Base-by-base conservation (phyloP, 1,140 invertebrate genomes). In the Dinoponera quadriceps region DNA sequence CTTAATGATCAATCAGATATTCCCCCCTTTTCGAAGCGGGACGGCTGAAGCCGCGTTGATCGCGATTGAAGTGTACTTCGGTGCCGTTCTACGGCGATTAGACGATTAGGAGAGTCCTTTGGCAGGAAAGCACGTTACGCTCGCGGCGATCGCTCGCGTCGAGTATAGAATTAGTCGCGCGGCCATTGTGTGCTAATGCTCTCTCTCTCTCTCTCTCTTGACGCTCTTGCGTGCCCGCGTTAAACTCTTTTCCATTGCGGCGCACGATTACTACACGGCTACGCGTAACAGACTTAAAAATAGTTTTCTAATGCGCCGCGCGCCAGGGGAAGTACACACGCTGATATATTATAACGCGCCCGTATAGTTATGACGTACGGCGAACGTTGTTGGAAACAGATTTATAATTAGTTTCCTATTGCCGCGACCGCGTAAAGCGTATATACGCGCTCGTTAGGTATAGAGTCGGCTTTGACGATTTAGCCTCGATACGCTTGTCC, bases 21-120 rank as follows among this genome's bases (percentile, higher is more conserved):
- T 77, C 33, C 84, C 57, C 74, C 74, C 38, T 44, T 44, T 63
- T 63, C 20, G 33, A 4, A 49, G 84, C 54, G 44, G 25, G 27
- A 29, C n/a, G 71, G 25, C 62, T 9, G 38, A 63, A 81, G 78
- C 72, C 60, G 49, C 55, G 73, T 38, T 63, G 68, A 66, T 55
- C 33, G 48, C 54, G 66, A 69, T 55, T 60, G 82, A 73, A 81
- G 87, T 80, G 78, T 73, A 75, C 66, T 78, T 75, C 5, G 29
- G 22, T 54, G 16, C 48, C 71, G 78, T 59, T 83, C 68, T 49
- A 60, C 72, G 66, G 27, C 66, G 88, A 88, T 89, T 89, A 89
- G 88, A 73, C 81, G 86, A 89, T 89, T 80, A 86, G 59, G 71
- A 68, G 71, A 65, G 20, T 55, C 65, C 65, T 69, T 75, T 44